A percentile compares a stretch with the other conserved stretches of the same genome.
phyloP scores from a whole-genome alignment of 2,888 invertebrate genomes.

The Oxytorus armatus region DNA sequence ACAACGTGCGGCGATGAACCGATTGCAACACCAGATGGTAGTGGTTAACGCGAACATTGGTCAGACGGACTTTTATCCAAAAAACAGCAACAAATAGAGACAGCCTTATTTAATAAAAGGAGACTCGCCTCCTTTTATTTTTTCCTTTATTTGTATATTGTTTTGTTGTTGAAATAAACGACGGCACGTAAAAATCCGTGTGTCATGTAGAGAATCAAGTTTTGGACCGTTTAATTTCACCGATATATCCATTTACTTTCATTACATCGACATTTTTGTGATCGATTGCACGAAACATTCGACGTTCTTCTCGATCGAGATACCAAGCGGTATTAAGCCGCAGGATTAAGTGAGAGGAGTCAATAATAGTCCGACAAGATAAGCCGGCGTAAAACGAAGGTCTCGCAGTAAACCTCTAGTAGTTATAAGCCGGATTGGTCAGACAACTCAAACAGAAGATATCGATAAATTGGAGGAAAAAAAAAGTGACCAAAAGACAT shows the following conservation, averaged over 20 bases:
- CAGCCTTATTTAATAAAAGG: not conserved
- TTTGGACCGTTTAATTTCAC: constrained; percentile 1
- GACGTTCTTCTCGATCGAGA: not conserved
- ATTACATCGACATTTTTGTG: not conserved
- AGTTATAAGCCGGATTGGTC: constrained; percentile 25
- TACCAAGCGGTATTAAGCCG: not conserved
- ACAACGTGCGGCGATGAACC: not conserved
- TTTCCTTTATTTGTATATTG: not conserved
- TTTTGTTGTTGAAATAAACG: not conserved
- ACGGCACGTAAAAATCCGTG: not conserved
- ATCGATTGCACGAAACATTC: not conserved
- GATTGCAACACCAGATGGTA: constrained; percentile 1
- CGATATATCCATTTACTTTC: not conserved
- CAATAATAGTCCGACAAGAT: constrained; percentile 46
- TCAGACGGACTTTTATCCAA: not conserved
- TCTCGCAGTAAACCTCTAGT: constrained; percentile 4
- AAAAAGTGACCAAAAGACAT: constrained; percentile 14
- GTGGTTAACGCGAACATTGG: not conserved
- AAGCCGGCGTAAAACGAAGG: not conserved
- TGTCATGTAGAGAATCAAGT: not conserved
- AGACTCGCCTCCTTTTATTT: not conserved
- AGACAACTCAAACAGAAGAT: constrained; percentile 1
- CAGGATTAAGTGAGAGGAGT: constrained; percentile 41
- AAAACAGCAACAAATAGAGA: not conserved
- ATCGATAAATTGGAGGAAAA: not conserved